A percentile compares a stretch with the other conserved stretches of the same genome.
Conservation (phyloP, 23 tunicate species). For the Halocynthia roretzi region DNA sequence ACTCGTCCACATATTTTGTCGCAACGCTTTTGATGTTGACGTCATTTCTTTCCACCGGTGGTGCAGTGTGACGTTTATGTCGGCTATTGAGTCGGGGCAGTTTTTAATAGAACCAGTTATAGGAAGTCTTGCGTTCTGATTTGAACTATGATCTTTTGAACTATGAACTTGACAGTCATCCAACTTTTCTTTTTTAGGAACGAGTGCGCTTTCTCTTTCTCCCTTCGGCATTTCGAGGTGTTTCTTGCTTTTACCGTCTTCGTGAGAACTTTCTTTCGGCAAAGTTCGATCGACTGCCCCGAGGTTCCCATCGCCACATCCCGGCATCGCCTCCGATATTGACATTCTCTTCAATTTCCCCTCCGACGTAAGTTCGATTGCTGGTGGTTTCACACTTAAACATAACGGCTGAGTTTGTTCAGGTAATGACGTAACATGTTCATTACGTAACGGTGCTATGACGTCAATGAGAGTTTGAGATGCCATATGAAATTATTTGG, state of each 20-base stretch:
- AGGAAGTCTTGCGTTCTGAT: too few species aligned
- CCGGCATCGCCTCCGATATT: background rate
- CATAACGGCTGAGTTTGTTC: constrained; percentile 56
- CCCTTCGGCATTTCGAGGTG: too few species aligned
- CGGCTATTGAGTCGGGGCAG: too few species aligned
- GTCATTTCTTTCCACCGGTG: too few species aligned
- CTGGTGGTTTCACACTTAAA: constrained; percentile 38
- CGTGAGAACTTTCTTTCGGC: background rate
- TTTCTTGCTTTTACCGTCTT: background rate
- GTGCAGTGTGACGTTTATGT: too few species aligned
- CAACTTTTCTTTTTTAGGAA: too few species aligned
- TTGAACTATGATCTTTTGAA: too few species aligned
- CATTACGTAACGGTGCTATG: background rate
- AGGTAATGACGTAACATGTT: background rate
- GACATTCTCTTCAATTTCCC: background rate
- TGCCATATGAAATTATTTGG: background rate
- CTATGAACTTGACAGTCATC: too few species aligned
- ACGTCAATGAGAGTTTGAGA: constrained; percentile 2
- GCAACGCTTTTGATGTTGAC: too few species aligned
- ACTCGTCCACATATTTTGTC: too few species aligned
- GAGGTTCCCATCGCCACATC: background rate
- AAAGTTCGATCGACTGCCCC: background rate
- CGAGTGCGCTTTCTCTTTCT: too few species aligned
- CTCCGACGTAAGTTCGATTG: background rate
- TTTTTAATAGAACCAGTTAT: too few species aligned